These are phyloP conservation scores for Condylostylus longicornis DNA, from an alignment of 1,140 invertebrate species.

Conservation along the genomic window DNA sequence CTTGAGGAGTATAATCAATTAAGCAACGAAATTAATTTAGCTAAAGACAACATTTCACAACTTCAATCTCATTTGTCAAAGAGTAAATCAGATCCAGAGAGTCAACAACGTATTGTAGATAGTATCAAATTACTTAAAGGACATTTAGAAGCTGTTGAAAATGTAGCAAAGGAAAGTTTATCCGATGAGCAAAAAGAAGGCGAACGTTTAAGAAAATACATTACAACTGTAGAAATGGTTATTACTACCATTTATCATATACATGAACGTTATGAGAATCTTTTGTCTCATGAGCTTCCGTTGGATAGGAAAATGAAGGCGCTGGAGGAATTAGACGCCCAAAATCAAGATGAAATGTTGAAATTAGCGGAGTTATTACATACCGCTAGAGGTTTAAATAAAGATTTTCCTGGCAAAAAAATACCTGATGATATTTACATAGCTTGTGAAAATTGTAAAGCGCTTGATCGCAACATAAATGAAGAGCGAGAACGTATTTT, in stretches of 20 bases:
- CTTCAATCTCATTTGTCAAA: slow-evolving; percentile 36
- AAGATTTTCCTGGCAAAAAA: slow-evolving; percentile 46
- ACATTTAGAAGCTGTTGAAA: slow-evolving; percentile 42
- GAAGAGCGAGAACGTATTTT: slow-evolving; percentile 56
- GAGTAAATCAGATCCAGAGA: slow-evolving; percentile 32
- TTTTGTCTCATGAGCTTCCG: slow-evolving; percentile 18
- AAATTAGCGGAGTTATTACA: slow-evolving; percentile 33
- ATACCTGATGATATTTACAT: slow-evolving; percentile 48
- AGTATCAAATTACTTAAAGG: slow-evolving; percentile 37
- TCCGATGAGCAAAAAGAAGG: slow-evolving; percentile 42
- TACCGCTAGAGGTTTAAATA: slow-evolving; percentile 37
- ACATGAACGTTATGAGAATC: slow-evolving; percentile 19
- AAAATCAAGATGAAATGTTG: slow-evolving; percentile 21
- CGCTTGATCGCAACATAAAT: slow-evolving; percentile 48
- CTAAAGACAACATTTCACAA: slow-evolving; percentile 33
- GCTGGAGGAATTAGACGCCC: slow-evolving; percentile 22
- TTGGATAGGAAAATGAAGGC: slow-evolving; percentile 23
- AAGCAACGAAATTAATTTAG: slow-evolving; percentile 29
- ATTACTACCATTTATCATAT: slow-evolving; percentile 13
- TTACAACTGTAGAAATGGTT: slow-evolving; percentile 15
- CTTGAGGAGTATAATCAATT: slow-evolving; percentile 33
- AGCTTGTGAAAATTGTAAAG: slow-evolving; percentile 47
- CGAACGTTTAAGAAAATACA: slow-evolving; percentile 52
- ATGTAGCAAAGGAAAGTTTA: slow-evolving; percentile 44
- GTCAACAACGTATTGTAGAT: slow-evolving; percentile 34